These are phyloP conservation scores for Drepana arcuata DNA, from an alignment of 1,140 invertebrate genomes.

Conservation along the genomic window DNA sequence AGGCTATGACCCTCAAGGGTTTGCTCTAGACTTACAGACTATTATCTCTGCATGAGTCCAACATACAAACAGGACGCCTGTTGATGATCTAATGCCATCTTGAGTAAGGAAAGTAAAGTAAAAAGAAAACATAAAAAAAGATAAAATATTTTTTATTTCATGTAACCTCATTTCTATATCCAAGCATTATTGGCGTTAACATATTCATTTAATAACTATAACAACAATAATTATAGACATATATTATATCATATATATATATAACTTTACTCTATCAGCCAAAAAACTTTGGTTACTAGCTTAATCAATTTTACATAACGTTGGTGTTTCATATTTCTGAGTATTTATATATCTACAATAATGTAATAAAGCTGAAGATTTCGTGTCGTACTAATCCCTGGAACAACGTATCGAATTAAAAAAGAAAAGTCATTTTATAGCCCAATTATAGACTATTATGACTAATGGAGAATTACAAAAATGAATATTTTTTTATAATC, in stretches of 20 bases:
- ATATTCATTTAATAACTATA: constrained; percentile 39
- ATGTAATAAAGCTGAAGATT: background rate
- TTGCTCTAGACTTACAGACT: too few species aligned
- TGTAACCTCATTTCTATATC: constrained; percentile 47
- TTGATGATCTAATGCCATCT: background rate
- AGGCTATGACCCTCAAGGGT: too few species aligned
- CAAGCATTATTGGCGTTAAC: constrained; percentile 54
- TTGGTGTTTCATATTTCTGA: constrained; percentile 7
- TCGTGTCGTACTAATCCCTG: background rate
- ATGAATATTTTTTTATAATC: too few species aligned
- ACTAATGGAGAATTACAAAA: too few species aligned
- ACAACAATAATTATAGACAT: constrained; percentile 45
- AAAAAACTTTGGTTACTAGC: constrained; percentile 68
- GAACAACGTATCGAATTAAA: too few species aligned
- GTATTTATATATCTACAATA: background rate
- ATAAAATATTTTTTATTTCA: constrained; percentile 55
- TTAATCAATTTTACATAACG: constrained; percentile 27
- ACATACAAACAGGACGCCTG: too few species aligned
- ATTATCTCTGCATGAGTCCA: too few species aligned
- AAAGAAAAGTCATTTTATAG: too few species aligned
- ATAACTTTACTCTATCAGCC: constrained; percentile 44
- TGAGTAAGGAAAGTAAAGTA: background rate
- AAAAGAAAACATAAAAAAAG: constrained; percentile 20
- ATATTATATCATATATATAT: constrained; percentile 30
- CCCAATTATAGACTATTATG: background rate